Evolutionary conservation across 2,888 invertebrate species (phyloP).

Genomic region (Synergus gifuensis): DNA sequence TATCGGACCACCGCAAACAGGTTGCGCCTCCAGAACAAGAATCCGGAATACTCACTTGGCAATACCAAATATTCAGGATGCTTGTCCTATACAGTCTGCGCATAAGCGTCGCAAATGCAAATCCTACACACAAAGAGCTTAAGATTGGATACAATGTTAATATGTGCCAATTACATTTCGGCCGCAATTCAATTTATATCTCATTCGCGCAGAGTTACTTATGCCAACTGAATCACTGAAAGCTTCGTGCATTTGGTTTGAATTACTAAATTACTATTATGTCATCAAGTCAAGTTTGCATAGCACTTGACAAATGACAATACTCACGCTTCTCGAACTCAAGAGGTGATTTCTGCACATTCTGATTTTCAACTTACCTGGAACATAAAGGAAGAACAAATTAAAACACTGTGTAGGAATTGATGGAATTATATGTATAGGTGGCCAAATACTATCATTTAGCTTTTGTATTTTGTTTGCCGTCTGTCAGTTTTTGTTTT

Average conservation of each 20-base stretch:
- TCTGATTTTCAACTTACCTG: constrained; percentile 7
- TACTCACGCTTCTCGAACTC: not conserved
- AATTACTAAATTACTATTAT: no score
- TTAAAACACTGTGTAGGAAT: not conserved
- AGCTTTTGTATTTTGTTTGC: no score
- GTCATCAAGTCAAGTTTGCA: not conserved
- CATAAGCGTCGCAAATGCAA: not conserved
- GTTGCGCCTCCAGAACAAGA: not conserved
- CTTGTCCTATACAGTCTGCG: not conserved
- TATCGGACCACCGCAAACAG: not conserved
- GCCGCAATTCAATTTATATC: constrained; percentile 64
- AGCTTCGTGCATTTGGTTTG: not conserved
- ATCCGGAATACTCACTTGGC: not conserved
- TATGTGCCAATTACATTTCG: constrained; percentile 59
- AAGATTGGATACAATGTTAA: constrained; percentile 57
- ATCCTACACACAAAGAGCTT: constrained; percentile 17
- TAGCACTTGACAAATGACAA: not conserved
- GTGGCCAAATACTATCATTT: no score
- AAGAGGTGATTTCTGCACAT: not conserved
- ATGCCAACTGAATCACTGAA: constrained; percentile 16
- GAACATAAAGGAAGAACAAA: not conserved
- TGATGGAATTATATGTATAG: no score
- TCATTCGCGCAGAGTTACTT: constrained; percentile 24
- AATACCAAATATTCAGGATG: not conserved
- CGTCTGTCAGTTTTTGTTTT: no score